These are phyloP conservation scores for Psittacula echo DNA, from an alignment of 2,797 vertebrate species.

Conservation along the genomic window DNA sequence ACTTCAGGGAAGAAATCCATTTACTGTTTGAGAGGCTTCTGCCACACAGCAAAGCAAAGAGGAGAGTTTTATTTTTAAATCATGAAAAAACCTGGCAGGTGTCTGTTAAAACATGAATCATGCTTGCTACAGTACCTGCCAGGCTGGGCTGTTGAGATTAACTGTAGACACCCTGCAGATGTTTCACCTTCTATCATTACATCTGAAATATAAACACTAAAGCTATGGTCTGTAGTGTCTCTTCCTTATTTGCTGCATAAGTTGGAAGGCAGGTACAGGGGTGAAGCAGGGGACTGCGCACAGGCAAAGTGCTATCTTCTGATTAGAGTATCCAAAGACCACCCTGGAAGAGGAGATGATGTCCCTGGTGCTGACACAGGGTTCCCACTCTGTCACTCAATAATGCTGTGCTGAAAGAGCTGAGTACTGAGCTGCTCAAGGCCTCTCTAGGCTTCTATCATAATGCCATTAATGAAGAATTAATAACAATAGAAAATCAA, in stretches of 20 bases:
- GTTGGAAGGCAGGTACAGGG: background rate
- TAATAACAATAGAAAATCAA: background rate
- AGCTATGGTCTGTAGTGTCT: background rate
- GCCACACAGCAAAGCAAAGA: background rate
- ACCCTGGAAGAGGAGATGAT: background rate
- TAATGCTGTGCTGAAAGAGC: background rate
- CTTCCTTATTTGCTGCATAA: background rate
- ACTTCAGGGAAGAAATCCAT: background rate
- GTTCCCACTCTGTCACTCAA: background rate
- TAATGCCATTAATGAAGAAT: background rate
- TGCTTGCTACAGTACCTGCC: background rate
- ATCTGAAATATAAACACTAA: background rate
- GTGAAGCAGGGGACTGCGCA: background rate
- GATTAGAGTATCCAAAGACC: rapidly evolving
- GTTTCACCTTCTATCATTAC: rapidly evolving
- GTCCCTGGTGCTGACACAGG: background rate
- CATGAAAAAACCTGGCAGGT: background rate
- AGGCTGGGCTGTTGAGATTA: background rate
- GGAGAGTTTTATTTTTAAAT: slow-evolving; percentile 2
- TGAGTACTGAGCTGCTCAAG: background rate
- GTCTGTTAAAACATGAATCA: background rate
- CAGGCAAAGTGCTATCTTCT: background rate
- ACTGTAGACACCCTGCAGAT: background rate
- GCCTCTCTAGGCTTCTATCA: background rate
- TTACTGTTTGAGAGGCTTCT: background rate